Percentiles rank a stretch among this genome's conserved stretches.
Evolutionary conservation across 1,140 invertebrate species (phyloP).

Genomic region (Drosophila nasuta): DNA sequence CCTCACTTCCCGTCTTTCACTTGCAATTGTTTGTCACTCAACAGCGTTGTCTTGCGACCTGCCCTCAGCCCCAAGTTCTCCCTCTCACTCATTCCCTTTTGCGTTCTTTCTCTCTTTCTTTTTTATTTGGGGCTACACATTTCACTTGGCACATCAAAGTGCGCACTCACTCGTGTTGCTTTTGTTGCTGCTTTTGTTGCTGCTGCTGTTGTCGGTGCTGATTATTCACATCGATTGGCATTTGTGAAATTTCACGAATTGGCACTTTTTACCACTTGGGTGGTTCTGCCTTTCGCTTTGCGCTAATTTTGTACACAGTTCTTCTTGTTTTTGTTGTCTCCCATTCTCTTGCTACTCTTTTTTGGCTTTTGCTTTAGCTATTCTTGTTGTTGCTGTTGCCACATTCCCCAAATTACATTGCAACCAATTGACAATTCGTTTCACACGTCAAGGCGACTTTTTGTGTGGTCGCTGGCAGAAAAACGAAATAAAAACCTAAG

Average conservation of each 20-base stretch:
- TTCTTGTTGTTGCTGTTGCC: conserved; percentile 32
- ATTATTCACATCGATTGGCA: conserved; percentile 83
- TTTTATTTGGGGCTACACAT: conserved; percentile 32
- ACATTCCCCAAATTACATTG: conserved; percentile 63
- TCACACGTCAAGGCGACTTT: conserved; percentile 50
- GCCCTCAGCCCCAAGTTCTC: not conserved
- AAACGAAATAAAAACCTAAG: not conserved
- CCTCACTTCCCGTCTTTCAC: conserved; percentile 54
- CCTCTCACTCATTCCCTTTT: conserved; percentile 2
- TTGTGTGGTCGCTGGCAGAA: conserved; percentile 51
- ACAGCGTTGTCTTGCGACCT: conserved; percentile 66
- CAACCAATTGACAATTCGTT: conserved; percentile 74
- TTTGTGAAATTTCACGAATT: conserved; percentile 83
- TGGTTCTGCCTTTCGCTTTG: conserved; percentile 49
- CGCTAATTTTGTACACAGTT: conserved; percentile 65
- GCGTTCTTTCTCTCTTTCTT: not conserved
- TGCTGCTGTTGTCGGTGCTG: conserved; percentile 67
- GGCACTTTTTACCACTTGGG: conserved; percentile 79
- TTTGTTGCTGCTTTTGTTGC: conserved; percentile 48
- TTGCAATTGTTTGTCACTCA: conserved; percentile 81
- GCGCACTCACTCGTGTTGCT: conserved; percentile 28
- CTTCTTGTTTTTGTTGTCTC: conserved; percentile 4
- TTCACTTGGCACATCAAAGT: conserved; percentile 70
- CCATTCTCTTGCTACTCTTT: conserved; percentile 20
- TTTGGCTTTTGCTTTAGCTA: not conserved